Evolutionary conservation across 1,140 invertebrate species (phyloP), one percentile per base, ranked within the genome.

Genomic region (Bombyx mandarina): DNA sequence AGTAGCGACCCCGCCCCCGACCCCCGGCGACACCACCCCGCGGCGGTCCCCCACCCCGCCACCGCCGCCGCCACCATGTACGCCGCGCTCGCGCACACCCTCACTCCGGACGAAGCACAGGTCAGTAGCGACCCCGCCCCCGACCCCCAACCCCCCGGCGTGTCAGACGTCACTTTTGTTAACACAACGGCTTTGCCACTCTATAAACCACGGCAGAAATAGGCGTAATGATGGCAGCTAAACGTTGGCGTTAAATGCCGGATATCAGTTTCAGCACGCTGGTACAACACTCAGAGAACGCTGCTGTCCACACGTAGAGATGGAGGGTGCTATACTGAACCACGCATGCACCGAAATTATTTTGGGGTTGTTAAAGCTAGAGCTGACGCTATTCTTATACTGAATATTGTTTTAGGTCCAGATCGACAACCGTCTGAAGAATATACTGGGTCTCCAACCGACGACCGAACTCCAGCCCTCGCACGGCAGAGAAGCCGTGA

Each of bases 381-480:
- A 35, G 26, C 2, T 3, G 1, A 10, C 22, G 18, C 2, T 54
- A 46, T 22, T 42, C 54, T 8, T 54, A 49, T 44, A 10, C 47
- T 52, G 10, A 48, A 49, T 43, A 63, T 54, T 7, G 51, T 61
- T 59, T 7, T 73, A 85, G 82, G 58, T 74, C 3, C 76, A 67
- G 54, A 82, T 82, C 57, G 79, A 82, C 58, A 75, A 77, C 43
- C 65, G 66, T 0, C 59, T 85, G 0, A 82, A 82, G 65, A 65
- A 72, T 58, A 78, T 82, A 18, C 53, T 81, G 6, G 82, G 80
- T 0, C 44, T 79, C 2, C 67, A 70, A 9, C 58, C 65, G 9
- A 56, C 69, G 0, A 70, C 57, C 48, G 73, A 12, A 42, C 26
- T 22, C 57, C 53, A 8, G 57, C 61, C 45, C 18, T 54, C 5